Evolutionary conservation across 2,797 vertebrate species (phyloP), one percentile per base, ranked within the genome.

Genomic region (Sebastes matsubarae): DNA sequence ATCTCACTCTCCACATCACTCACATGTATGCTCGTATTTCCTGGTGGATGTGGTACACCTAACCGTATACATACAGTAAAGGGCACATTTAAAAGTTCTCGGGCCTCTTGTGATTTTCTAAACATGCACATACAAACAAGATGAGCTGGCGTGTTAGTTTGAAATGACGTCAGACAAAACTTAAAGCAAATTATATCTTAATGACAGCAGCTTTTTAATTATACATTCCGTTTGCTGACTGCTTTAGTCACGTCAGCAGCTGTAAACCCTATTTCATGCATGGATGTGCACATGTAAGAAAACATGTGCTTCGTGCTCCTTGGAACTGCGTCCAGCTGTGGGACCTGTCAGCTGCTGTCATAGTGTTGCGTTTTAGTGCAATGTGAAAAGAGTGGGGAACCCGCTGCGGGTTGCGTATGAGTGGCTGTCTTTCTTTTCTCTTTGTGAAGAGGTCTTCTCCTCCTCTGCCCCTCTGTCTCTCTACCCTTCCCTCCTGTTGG

Each of bases 261-360:
- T 78, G 50, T 50, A 82, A 75, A 77, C 36, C 20, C 8, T 54
- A 77, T 88, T 89, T 87, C 79, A 90, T 63, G 89, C 80, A 84
- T 90, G 78, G 32, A 34, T 82, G 84, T 87, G 60, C 82, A 68
- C 69, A 73, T 83, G 69, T 10, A 29, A 84, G 82, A 59, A 78
- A 88, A 77, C 73, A 69, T 68, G 81, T 66, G 64, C 25, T 54
- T 8, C 10, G 30, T 67, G 61, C 74, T 78, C 36, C 46, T 81
- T 58, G 82, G 68, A 66, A 8, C 73, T 13, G 69, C 72, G 64
- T 77, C 79, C 80, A 66, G 83, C 83, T 79, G 81, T 57, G 70
- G 71, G 64, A 66, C 3, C 85, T 87, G 84, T 85, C 89, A 88
- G 73, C 75, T 34, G 69, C 80, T 91, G 87, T 88, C 86, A 89